Evolutionary conservation across 2,113 vertebrate species (phyloP).

Genomic region (Varanus salvator): DNA sequence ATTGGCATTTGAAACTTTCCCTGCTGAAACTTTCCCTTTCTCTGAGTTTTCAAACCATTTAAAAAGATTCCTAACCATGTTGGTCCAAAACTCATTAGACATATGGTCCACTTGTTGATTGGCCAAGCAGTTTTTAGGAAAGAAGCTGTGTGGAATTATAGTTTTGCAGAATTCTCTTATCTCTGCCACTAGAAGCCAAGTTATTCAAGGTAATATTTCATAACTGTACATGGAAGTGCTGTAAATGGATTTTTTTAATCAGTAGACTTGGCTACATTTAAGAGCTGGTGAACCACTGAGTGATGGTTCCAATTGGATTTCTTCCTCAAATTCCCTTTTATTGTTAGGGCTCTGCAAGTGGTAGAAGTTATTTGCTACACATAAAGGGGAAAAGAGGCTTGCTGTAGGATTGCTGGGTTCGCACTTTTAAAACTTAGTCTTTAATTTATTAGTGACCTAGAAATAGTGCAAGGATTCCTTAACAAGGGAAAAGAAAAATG

Average conservation of each 20-base stretch:
- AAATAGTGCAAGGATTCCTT: background rate
- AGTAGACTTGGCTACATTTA: slow-evolving; percentile 44
- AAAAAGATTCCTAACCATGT: background rate
- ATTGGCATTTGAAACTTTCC: background rate
- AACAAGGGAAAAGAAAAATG: background rate
- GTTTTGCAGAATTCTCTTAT: background rate
- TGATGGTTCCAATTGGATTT: slow-evolving; percentile 64
- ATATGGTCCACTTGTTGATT: background rate
- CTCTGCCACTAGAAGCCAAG: slow-evolving; percentile 30
- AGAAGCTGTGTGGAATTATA: background rate
- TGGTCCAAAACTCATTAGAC: background rate
- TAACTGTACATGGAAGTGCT: slow-evolving; percentile 64
- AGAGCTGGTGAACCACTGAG: slow-evolving; percentile 52
- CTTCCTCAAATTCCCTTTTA: slow-evolving; percentile 55
- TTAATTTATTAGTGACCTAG: slow-evolving; percentile 31
- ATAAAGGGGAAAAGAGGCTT: slow-evolving; percentile 35
- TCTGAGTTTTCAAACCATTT: background rate
- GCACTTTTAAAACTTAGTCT: slow-evolving; percentile 33
- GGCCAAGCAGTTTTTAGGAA: background rate
- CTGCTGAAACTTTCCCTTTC: background rate
- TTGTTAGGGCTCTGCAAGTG: slow-evolving; percentile 53
- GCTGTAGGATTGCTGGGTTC: background rate
- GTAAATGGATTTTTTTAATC: slow-evolving; percentile 54
- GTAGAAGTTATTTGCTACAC: slow-evolving; percentile 63
- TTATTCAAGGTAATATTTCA: slow-evolving; percentile 66